Conservation (phyloP, 2,797 vertebrate genomes). For the Gorsachius magnificus region DNA sequence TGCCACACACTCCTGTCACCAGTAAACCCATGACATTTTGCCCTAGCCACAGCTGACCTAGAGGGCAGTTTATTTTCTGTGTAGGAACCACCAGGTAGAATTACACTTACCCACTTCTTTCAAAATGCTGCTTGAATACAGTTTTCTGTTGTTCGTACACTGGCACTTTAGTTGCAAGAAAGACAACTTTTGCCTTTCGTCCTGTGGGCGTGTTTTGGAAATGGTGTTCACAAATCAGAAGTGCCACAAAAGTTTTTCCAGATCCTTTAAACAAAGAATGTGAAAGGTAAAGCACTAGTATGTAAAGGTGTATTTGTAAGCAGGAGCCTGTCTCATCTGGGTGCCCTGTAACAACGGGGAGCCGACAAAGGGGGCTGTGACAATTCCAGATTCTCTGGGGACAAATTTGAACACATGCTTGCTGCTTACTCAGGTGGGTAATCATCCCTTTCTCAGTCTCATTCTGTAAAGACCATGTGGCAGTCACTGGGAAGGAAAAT, state of each 20-base stretch:
- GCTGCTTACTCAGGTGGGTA: not conserved
- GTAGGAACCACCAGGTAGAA: not conserved
- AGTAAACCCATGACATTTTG: not conserved
- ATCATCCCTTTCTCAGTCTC: not conserved
- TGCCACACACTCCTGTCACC: not conserved
- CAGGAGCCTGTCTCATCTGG: not conserved
- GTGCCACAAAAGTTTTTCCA: constrained; percentile 80
- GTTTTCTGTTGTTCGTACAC: constrained; percentile 81
- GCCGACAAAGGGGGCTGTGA: not conserved
- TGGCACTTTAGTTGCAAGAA: constrained; percentile 77
- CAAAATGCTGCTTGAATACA: constrained; percentile 76
- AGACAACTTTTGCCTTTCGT: constrained; percentile 73
- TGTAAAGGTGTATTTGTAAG: not conserved
- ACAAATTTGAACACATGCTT: not conserved
- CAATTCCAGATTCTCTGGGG: not conserved
- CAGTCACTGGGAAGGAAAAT: not conserved
- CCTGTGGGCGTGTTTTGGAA: constrained; percentile 56
- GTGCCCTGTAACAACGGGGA: not conserved
- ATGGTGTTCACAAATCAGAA: constrained; percentile 80
- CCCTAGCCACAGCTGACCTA: not conserved
- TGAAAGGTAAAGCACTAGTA: not conserved
- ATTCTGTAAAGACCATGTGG: not conserved
- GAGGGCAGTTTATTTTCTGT: not conserved
- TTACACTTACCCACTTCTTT: constrained; percentile 66
- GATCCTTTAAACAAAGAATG: constrained; percentile 70